Conservation (phyloP, 2,113 vertebrate species). For the Monopterus albus region DNA sequence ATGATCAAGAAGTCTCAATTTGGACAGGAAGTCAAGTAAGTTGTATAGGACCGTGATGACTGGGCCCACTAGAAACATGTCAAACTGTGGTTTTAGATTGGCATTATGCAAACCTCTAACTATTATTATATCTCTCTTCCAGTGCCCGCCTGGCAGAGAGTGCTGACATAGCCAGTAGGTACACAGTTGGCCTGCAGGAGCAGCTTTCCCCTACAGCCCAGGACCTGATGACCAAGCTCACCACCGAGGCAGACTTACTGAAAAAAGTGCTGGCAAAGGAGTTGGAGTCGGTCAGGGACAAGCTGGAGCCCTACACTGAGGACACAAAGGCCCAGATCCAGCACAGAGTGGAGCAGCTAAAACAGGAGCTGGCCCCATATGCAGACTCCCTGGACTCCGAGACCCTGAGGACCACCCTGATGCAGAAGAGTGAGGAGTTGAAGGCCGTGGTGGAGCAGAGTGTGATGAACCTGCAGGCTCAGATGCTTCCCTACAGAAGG, state of each 20-base stretch:
- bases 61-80: neutral
- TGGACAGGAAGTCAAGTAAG: conserved; percentile 83
- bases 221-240: conserved; percentile 68
- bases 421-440: conserved; percentile 75
- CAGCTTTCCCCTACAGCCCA: conserved; percentile 66
- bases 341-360: conserved; percentile 78
- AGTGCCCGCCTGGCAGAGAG: conserved; percentile 69
- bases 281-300: conserved; percentile 63
- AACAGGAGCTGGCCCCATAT: conserved; percentile 65
- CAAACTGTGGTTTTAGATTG: neutral
- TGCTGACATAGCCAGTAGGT: conserved; percentile 62
- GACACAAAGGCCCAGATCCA: conserved; percentile 85
- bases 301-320: conserved; percentile 79
- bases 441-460: conserved; percentile 68
- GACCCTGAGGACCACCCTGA: conserved; percentile 61
- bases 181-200: conserved; percentile 69
- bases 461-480: conserved; percentile 71
- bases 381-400: conserved; percentile 68
- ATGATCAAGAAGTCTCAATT: conserved; percentile 81
- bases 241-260: conserved; percentile 71
- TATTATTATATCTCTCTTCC: neutral
- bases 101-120: neutral
- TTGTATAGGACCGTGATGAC: neutral
- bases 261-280: conserved; percentile 72
- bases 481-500: conserved; percentile 74